Evolutionary conservation across 2,888 invertebrate genomes (phyloP).

Genomic region (Clostera curtula): DNA sequence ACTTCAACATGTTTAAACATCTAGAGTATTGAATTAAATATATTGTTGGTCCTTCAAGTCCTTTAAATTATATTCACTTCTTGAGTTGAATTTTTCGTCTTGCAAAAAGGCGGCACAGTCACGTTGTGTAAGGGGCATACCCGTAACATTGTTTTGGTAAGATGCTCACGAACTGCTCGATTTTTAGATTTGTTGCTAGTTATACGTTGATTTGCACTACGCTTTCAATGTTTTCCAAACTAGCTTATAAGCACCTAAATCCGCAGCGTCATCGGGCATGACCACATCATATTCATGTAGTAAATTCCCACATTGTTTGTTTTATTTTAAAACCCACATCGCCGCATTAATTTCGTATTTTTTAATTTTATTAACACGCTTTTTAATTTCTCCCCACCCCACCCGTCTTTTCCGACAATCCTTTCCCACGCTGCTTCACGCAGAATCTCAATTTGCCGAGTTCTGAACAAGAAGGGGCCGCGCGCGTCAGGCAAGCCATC

Average conservation of each 20-base stretch:
- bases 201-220: slow-evolving; percentile 33
- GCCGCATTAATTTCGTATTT: slow-evolving; percentile 48
- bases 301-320: slow-evolving; percentile 23
- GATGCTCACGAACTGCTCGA: too few relatives aligned
- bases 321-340: slow-evolving; percentile 36
- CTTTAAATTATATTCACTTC: too few relatives aligned
- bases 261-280: slow-evolving; percentile 46
- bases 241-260: slow-evolving; percentile 14
- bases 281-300: slow-evolving; percentile 28
- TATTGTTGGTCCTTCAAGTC: too few relatives aligned
- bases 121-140: too few relatives aligned
- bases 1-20: too few relatives aligned
- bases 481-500: slow-evolving; percentile 36
- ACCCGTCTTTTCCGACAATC: slow-evolving; percentile 54
- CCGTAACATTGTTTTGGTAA: too few relatives aligned
- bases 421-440: slow-evolving; percentile 54
- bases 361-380: slow-evolving; percentile 75
- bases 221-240: slow-evolving; percentile 19
- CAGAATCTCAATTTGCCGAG: slow-evolving; percentile 69
- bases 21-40: too few relatives aligned
- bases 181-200: slow-evolving; percentile 15
- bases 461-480: slow-evolving; percentile 40
- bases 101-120: too few relatives aligned
- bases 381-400: slow-evolving; percentile 67
- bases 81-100: too few relatives aligned